A percentile compares a stretch with the other conserved stretches of the same genome.
These are phyloP conservation scores for Microcebus lehilahytsara DNA, from an alignment of 2,113 vertebrate species.

Conservation along the genomic window DNA sequence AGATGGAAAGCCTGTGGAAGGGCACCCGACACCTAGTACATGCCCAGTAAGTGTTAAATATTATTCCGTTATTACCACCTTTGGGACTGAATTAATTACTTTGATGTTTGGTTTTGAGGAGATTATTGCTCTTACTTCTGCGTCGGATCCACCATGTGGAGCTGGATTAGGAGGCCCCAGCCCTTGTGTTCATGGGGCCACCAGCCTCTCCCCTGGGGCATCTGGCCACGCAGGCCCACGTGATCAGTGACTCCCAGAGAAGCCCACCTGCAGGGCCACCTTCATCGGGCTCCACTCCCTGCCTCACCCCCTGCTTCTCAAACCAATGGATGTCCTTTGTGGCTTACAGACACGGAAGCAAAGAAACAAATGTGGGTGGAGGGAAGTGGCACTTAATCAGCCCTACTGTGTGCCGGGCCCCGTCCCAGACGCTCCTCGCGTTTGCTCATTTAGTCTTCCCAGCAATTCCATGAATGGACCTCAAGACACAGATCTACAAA, in stretches of 20 bases:
- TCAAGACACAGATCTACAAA: not conserved
- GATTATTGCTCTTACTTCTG: not conserved
- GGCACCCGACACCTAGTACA: not conserved
- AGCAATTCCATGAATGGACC: not conserved
- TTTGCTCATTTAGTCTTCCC: not conserved
- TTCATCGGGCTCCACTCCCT: not conserved
- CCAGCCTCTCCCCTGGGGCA: not conserved
- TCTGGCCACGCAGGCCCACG: not conserved
- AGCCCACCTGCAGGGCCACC: not conserved
- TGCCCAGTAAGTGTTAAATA: not conserved
- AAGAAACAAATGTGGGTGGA: not conserved
- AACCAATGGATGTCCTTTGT: not conserved
- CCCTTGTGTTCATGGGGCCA: not conserved
- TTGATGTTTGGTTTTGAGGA: slow-evolving; percentile 19
- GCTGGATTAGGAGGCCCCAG: not conserved
- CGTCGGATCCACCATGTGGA: not conserved
- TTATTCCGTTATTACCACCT: not conserved
- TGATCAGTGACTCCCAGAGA: not conserved
- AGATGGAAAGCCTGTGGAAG: not conserved
- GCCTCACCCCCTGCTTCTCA: slow-evolving; percentile 15
- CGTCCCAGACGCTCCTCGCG: not conserved
- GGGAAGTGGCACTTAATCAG: not conserved
- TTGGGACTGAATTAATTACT: not conserved
- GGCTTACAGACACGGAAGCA: not conserved
- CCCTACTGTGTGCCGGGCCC: not conserved